phyloP scores from a whole-genome alignment of 1,140 invertebrate species.

The Trachymyrmex septentrionalis region DNA sequence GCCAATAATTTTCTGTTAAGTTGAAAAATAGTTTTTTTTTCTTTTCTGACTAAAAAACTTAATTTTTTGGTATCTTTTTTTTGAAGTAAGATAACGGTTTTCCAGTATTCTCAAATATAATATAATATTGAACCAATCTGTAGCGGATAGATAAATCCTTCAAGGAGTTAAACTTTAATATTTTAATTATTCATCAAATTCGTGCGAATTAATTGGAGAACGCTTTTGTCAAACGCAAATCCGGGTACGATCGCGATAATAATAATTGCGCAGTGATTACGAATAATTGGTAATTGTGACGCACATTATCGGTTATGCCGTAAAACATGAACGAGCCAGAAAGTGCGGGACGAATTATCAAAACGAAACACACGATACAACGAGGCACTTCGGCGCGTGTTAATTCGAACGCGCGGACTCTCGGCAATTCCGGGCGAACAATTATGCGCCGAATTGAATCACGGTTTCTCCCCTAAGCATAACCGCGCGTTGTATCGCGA shows the following conservation, averaged over 20 bases:
- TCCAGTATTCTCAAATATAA: neutral
- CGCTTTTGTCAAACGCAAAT: slow-evolving; percentile 3
- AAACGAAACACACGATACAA: slow-evolving; percentile 33
- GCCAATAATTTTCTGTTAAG: too few species aligned
- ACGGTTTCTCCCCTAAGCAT: slow-evolving; percentile 53
- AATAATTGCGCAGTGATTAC: slow-evolving; percentile 27
- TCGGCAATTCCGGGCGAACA: slow-evolving; percentile 44
- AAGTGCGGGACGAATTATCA: slow-evolving; percentile 39
- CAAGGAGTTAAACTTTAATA: neutral
- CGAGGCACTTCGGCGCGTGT: slow-evolving; percentile 19
- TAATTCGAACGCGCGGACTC: slow-evolving; percentile 38
- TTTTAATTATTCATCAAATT: slow-evolving; percentile 12
- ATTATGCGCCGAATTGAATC: slow-evolving; percentile 61
- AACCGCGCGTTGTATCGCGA: slow-evolving; percentile 48
- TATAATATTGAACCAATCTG: neutral
- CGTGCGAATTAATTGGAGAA: neutral
- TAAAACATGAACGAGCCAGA: slow-evolving; percentile 36
- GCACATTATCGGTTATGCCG: neutral
- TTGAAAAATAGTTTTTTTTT: too few species aligned
- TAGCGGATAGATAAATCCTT: neutral
- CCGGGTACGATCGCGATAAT: slow-evolving; percentile 22
- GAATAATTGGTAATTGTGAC: slow-evolving; percentile 46
- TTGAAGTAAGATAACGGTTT: too few species aligned
- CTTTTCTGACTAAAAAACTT: too few species aligned
- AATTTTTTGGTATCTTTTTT: too few species aligned